phyloP scores from a whole-genome alignment of 2,888 invertebrate genomes.

The Agrotis ipsilon region DNA sequence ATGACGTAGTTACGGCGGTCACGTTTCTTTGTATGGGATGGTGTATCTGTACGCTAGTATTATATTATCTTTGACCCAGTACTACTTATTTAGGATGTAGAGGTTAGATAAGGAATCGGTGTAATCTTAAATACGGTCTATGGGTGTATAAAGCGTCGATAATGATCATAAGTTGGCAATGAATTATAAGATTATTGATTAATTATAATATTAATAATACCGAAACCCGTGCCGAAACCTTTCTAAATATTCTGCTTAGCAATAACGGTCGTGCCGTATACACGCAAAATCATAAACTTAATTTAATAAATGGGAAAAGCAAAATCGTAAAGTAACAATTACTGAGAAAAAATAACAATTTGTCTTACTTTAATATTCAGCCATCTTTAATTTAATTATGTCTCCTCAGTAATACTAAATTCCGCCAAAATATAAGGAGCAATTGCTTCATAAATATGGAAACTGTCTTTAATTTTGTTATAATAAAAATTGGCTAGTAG shows the following conservation, averaged over 20 bases:
- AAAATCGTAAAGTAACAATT: background rate
- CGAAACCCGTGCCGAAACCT: no score
- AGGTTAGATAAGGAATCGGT: no score
- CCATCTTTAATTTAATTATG: slow-evolving; percentile 5
- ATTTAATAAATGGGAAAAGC: slow-evolving; percentile 2
- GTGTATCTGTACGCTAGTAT: no score
- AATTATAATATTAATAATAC: no score
- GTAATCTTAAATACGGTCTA: no score
- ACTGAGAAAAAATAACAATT: slow-evolving; percentile 13
- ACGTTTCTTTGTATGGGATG: no score
- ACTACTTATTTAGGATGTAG: no score
- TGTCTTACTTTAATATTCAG: background rate
- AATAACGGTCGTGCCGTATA: background rate
- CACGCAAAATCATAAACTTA: slow-evolving; percentile 11
- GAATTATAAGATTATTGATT: no score
- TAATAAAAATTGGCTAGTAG: background rate
- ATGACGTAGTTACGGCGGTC: no score
- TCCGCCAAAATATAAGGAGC: slow-evolving; percentile 8
- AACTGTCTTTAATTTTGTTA: background rate
- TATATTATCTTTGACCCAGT: no score
- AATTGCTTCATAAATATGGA: background rate
- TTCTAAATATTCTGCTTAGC: background rate
- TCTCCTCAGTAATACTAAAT: background rate
- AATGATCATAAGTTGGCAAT: no score
- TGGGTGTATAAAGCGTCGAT: no score